A percentile compares a stretch with the other conserved stretches of the same genome.
phyloP scores from a whole-genome alignment of 2,888 invertebrate species.

The Achlya flavicornis region DNA sequence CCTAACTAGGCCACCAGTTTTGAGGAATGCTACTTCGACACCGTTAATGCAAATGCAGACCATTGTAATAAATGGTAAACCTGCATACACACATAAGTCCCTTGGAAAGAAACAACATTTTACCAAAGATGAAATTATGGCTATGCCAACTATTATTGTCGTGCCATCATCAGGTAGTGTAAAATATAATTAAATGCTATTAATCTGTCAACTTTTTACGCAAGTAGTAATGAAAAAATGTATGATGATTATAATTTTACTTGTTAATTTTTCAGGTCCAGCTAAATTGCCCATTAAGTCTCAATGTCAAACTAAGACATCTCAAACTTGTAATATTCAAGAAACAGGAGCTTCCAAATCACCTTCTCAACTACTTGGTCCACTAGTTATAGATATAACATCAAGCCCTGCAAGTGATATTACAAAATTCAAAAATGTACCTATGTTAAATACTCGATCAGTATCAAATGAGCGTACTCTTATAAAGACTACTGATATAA shows the following conservation, averaged over 20 bases:
- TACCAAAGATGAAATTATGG: conserved; percentile 79
- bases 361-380: conserved; percentile 41
- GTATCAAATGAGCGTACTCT: conserved; percentile 38
- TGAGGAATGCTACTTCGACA: conserved; percentile 55
- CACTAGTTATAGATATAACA: conserved; percentile 57
- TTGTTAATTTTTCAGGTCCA: conserved; percentile 43
- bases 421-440: conserved; percentile 21
- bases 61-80: conserved; percentile 71
- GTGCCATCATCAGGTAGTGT: conserved; percentile 69
- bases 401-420: conserved; percentile 25
- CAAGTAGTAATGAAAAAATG: not conserved
- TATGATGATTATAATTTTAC: conserved; percentile 11
- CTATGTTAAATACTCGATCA: conserved; percentile 15
- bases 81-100: conserved; percentile 57
- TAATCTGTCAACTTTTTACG: too few relatives aligned
- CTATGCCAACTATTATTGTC: conserved; percentile 80
- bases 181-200: not conserved
- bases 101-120: conserved; percentile 40
- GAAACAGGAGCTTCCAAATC: conserved; percentile 29
- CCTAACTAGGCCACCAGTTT: not conserved
- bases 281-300: conserved; percentile 32
- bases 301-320: conserved; percentile 32
- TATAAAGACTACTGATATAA: conserved; percentile 57
- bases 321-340: conserved; percentile 30
- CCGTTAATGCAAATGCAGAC: conserved; percentile 66